Evolutionary conservation across 2,113 vertebrate genomes (phyloP), one percentile per base, ranked within the genome.

Genomic region (Megaceryle maxima): DNA sequence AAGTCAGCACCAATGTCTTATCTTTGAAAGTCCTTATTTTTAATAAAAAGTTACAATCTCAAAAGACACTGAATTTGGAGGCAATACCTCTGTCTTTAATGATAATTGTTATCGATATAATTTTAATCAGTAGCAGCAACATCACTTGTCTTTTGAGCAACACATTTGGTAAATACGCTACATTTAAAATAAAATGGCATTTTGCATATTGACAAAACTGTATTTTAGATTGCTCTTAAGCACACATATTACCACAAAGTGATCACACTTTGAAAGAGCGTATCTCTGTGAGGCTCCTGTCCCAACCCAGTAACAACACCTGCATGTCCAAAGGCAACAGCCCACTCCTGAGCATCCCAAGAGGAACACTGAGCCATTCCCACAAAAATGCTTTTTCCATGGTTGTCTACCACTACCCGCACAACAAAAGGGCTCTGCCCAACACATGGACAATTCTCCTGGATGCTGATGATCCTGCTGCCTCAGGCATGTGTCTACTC

Each of bases 291-390:
- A 85, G 44, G 55, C 16, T 74, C 33, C 39, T 62, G 29, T 26
- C 39, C 82, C 41, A 44, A 75, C 14, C 39, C 31, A 43, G 28
- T 5, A 37, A 18, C 13, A 86, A 1, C 22, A 33, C 9, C 11
- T 21, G 14, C 3, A 2, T 48, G 41, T 17, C 33, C 1, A 1
- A 72, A 85, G 66, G 37, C 33, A 77, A 48, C 13, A n/a, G 37
- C 33, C 19, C 4, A 1, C 14, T 77, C 55, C 21, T 3, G 4
- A 86, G 68, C 55, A 64, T 33, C 60, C 50, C 10, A 0, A 87
- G 43, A 0, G 0, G 39, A 76, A 11, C 62, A 64, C 19, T 4
- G 24, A 53, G n/a, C 46, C 44, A 6, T 16, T 69, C 50, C 50
- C 84, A 63, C 9, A 26, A 24, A 66, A 72, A 56, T 8, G 37